Evolutionary conservation across 2,888 invertebrate species (phyloP).

Genomic region (Agrotis ipsilon): DNA sequence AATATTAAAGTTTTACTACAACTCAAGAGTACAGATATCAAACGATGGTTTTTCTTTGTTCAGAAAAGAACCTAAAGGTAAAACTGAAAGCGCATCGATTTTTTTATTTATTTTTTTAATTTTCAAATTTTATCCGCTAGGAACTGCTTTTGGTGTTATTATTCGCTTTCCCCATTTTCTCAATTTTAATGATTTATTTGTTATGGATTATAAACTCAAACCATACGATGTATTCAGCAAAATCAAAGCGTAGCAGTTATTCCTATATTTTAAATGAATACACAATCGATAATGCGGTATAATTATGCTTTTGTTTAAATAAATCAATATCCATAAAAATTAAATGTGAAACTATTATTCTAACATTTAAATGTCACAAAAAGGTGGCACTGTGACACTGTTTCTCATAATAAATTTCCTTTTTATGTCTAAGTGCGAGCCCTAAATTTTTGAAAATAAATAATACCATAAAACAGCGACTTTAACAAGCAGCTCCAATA

Average conservation of each 20-base stretch:
- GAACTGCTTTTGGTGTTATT: not conserved
- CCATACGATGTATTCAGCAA: slow-evolving; percentile 19
- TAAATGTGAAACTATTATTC: not conserved
- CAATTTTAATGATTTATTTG: no score
- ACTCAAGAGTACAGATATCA: slow-evolving; percentile 17
- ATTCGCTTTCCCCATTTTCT: no score
- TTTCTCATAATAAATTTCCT: not conserved
- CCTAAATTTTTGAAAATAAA: not conserved
- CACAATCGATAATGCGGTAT: not conserved
- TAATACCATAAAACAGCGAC: not conserved
- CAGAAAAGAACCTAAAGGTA: slow-evolving; percentile 73
- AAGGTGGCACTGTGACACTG: no score
- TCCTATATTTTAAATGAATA: not conserved
- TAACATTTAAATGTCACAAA: not conserved
- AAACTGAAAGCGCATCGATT: slow-evolving; percentile 68
- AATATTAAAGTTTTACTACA: slow-evolving; percentile 9
- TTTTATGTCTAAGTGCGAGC: not conserved
- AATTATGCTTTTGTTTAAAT: not conserved
- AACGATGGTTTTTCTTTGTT: slow-evolving; percentile 73
- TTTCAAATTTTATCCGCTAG: slow-evolving; percentile 13
- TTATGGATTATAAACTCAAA: no score
- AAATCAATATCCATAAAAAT: not conserved
- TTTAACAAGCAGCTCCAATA: no score
- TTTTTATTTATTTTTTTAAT: slow-evolving; percentile 62
- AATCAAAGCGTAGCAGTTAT: not conserved